Evolutionary conservation across 2,888 invertebrate species (phyloP).

Genomic region (Cylloceria caligata): DNA sequence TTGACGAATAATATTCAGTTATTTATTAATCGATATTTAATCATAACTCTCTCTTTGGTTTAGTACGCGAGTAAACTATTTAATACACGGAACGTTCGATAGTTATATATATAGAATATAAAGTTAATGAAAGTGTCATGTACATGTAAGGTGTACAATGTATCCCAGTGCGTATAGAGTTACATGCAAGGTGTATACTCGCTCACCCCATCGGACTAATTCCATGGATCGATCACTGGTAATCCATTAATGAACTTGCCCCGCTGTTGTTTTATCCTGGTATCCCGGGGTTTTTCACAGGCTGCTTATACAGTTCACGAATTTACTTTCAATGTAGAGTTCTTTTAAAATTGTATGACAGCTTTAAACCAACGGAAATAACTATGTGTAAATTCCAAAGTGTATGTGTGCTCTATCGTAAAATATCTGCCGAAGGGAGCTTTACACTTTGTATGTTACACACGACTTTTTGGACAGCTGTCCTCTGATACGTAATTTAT

Average conservation of each 20-base stretch:
- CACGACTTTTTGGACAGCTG: slow-evolving; percentile 2
- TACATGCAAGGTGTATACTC: slow-evolving; percentile 6
- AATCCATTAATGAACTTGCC: slow-evolving; percentile 81
- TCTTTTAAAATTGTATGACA: slow-evolving; percentile 4
- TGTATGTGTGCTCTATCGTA: neutral
- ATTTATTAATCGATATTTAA: neutral
- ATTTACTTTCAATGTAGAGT: neutral
- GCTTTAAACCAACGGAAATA: slow-evolving; percentile 19
- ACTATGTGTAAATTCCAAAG: neutral
- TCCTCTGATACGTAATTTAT: neutral
- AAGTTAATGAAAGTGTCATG: neutral
- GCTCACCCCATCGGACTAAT: slow-evolving; percentile 69
- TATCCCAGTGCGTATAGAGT: too few species aligned
- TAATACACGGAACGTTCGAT: neutral
- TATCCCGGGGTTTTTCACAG: slow-evolving; percentile 72
- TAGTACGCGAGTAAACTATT: neutral
- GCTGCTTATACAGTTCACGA: slow-evolving; percentile 42
- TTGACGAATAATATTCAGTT: too few species aligned
- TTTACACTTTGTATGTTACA: neutral
- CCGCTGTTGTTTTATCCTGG: slow-evolving; percentile 73
- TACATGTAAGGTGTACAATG: too few species aligned
- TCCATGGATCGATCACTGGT: slow-evolving; percentile 79
- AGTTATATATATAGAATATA: too few species aligned
- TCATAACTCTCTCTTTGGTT: too few species aligned
- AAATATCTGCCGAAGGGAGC: neutral